Percentiles rank a stretch among this genome's conserved stretches.
Conservation (phyloP, 2,113 vertebrate genomes). For the Psittacus erithacus region DNA sequence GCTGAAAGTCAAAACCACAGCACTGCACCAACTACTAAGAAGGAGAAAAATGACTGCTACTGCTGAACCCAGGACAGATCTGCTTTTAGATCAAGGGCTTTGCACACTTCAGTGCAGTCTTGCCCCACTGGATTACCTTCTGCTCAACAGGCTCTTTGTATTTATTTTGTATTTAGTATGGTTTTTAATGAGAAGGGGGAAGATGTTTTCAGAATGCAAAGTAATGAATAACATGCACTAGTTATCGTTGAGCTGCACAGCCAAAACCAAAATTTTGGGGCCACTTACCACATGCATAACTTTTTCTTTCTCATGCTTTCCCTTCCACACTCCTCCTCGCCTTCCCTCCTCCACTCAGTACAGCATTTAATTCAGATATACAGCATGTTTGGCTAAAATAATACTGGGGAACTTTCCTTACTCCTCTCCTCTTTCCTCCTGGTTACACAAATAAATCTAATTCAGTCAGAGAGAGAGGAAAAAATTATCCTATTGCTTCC, state of each 20-base stretch:
- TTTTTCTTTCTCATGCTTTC: background rate
- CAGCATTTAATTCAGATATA: background rate
- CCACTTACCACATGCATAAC: accelerated
- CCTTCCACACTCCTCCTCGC: background rate
- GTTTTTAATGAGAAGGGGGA: background rate
- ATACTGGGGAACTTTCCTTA: background rate
- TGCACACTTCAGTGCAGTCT: accelerated
- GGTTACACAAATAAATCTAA: background rate
- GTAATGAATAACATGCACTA: background rate
- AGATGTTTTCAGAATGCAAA: background rate
- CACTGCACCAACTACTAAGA: no score
- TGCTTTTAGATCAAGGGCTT: background rate
- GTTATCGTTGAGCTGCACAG: background rate
- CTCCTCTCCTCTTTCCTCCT: background rate
- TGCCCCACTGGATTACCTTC: background rate
- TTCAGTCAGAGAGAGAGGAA: background rate
- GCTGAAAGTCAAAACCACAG: no score
- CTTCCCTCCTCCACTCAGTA: no score
- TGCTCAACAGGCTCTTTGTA: background rate
- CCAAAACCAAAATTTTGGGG: background rate
- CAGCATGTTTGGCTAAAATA: background rate
- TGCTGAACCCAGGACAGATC: background rate
- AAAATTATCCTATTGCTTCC: background rate
- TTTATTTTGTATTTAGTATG: background rate
- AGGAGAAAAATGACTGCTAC: no score